A percentile compares a stretch with the other conserved stretches of the same genome.
These are phyloP conservation scores for Pseudorasbora parva DNA, from an alignment of 2,113 vertebrate species.

Conservation along the genomic window DNA sequence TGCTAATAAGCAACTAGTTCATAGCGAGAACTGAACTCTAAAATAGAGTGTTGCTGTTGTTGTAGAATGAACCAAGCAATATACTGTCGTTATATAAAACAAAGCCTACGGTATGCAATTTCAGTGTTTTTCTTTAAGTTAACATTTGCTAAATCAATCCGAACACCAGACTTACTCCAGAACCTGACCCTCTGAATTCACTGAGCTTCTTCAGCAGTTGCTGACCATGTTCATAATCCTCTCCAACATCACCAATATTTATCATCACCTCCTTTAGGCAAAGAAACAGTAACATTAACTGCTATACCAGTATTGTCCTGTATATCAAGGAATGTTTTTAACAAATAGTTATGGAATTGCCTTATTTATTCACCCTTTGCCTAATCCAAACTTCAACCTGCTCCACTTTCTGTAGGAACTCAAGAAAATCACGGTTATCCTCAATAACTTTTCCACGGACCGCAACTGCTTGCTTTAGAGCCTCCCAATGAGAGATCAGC, in stretches of 20 bases:
- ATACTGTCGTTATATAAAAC: background rate
- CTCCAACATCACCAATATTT: slow-evolving; percentile 82
- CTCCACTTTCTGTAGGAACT: slow-evolving; percentile 88
- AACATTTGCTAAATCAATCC: background rate
- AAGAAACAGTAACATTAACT: background rate
- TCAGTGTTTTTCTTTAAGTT: background rate
- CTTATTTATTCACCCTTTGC: slow-evolving; percentile 77
- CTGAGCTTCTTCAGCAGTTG: slow-evolving; percentile 82
- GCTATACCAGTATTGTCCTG: background rate
- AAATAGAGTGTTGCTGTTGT: too few relatives aligned
- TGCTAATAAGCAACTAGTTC: too few relatives aligned
- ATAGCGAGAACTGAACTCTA: too few relatives aligned
- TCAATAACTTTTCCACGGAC: slow-evolving; percentile 81
- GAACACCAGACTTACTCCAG: slow-evolving; percentile 73
- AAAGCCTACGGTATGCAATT: background rate
- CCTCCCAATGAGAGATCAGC: slow-evolving; percentile 81
- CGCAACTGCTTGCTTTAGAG: slow-evolving; percentile 77
- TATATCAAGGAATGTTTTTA: background rate
- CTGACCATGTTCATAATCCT: slow-evolving; percentile 86
- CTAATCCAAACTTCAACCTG: slow-evolving; percentile 89
- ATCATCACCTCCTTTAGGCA: slow-evolving; percentile 84
- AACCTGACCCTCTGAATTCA: slow-evolving; percentile 77
- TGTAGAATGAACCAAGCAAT: background rate
- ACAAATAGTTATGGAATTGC: background rate
- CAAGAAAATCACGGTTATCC: slow-evolving; percentile 81